Evolutionary conservation across 2,888 invertebrate species (phyloP).

Genomic region (Sylvicola cinctus): DNA sequence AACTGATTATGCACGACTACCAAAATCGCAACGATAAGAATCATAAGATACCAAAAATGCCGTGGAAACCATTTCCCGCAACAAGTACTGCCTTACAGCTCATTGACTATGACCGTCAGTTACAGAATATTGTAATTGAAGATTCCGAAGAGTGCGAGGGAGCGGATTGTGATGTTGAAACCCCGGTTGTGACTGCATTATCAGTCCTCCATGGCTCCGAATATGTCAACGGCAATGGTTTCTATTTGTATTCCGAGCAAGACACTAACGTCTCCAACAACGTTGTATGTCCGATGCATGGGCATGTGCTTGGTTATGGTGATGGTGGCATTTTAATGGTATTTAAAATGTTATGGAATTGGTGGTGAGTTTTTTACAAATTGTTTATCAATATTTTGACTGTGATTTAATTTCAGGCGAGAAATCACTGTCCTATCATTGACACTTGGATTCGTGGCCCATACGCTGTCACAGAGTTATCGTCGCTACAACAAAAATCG

Average conservation of each 20-base stretch:
- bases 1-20: too few species aligned
- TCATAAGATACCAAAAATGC: conserved; percentile 26
- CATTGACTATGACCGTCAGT: conserved; percentile 11
- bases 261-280: conserved; percentile 16
- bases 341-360: conserved; percentile 39
- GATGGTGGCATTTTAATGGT: background rate
- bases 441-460: conserved; percentile 38
- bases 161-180: conserved; percentile 17
- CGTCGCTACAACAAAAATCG: conserved; percentile 5
- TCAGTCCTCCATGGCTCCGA: conserved; percentile 53
- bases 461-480: conserved; percentile 3
- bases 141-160: conserved; percentile 25
- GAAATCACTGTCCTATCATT: conserved; percentile 59
- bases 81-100: conserved; percentile 23
- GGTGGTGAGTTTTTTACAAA: conserved; percentile 46
- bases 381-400: conserved; percentile 1
- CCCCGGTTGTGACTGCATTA: conserved; percentile 38
- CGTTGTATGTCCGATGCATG: conserved; percentile 18
- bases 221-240: conserved; percentile 59
- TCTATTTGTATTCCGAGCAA: conserved; percentile 45
- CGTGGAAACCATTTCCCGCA: conserved; percentile 55
- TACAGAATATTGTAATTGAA: conserved; percentile 5
- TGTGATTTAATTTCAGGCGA: conserved; percentile 30
- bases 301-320: too few species aligned
- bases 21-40: conserved; percentile 18